Evolutionary conservation across 2,113 vertebrate genomes (phyloP).

Genomic region (Colossoma macropomum): DNA sequence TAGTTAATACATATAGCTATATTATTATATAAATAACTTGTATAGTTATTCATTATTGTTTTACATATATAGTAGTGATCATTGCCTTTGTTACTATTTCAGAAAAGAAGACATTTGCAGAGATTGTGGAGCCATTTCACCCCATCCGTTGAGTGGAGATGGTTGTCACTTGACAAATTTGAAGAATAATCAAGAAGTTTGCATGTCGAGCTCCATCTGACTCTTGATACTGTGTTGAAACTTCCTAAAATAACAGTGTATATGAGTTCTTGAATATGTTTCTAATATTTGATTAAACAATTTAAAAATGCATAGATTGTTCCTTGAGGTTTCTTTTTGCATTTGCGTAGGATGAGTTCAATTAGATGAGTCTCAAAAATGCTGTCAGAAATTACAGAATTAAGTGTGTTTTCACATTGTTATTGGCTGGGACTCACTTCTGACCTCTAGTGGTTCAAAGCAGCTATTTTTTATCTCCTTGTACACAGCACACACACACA

Average conservation of each 20-base stretch:
- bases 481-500: too few relatives aligned
- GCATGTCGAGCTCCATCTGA: conserved; percentile 3
- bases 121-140: conserved; percentile 84
- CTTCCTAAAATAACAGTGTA: conserved; percentile 9
- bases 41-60: too few relatives aligned
- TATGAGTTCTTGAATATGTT: conserved; percentile 31
- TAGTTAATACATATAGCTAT: too few relatives aligned
- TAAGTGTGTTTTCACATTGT: too few relatives aligned
- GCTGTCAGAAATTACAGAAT: too few relatives aligned
- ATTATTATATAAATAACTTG: too few relatives aligned
- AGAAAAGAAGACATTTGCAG: conserved; percentile 84
- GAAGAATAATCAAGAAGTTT: conserved; percentile 33
- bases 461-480: too few relatives aligned
- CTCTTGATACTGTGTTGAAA: background rate
- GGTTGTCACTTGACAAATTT: background rate
- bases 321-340: background rate
- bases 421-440: too few relatives aligned
- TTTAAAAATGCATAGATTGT: conserved; percentile 11
- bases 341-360: background rate
- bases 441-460: too few relatives aligned
- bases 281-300: conserved; percentile 49
- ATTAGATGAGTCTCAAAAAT: too few relatives aligned
- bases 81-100: conserved; percentile 30
- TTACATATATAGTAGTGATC: too few relatives aligned
- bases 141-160: conserved; percentile 82